Base-by-base conservation (phyloP, 2,797 vertebrate species). In the Trematomus bernacchii region DNA sequence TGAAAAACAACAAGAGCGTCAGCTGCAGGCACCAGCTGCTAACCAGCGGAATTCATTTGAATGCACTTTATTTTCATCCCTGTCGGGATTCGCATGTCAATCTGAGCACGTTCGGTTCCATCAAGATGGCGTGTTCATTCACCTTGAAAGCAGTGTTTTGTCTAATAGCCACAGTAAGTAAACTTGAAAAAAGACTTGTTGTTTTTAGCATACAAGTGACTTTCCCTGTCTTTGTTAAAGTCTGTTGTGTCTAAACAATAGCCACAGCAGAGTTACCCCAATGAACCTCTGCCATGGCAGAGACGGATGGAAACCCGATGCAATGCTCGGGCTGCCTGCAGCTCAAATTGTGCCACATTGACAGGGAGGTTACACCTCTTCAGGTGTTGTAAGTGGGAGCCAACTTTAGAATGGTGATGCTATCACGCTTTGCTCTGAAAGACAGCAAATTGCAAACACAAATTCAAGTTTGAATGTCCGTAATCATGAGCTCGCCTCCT, bases 11-110 rank as follows among this genome's bases (percentile, higher is more conserved):
- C 73, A 77, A 76, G 77, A 78, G 76, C 55, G 15, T 87, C 88
- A 87, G 88, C 91, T 90, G 87, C 84, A 87, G 83, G 78, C 86
- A 83, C 73, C 91, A 92, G 90, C 89, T 93, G 91, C 84, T 85
- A 73, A 76, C 82, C 79, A 68, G 76, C 83, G 85, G 74, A 77
- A 90, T 86, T 87, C 82, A 90, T 92, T 81, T 90, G 75, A 89
- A 89, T 87, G 88, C 88, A 77, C 78, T 87, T 86, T 67, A 84
- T 87, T 82, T 37, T 82, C 73, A 44, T 62, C 80, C 77, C 85
- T 71, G 77, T 73, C 81, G 83, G 83, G 85, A 79, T 80, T 76
- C 71, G 44, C 60, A 23, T 71, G 78, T 88, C 87, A 88, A 67
- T 91, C 84, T 47, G 65, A 85, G 66, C 80, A 70, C 76, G 74